Evolutionary conservation across 2,888 invertebrate species (phyloP), one percentile per base, ranked within the genome.

Genomic region (Scelioninae gen. 1): DNA sequence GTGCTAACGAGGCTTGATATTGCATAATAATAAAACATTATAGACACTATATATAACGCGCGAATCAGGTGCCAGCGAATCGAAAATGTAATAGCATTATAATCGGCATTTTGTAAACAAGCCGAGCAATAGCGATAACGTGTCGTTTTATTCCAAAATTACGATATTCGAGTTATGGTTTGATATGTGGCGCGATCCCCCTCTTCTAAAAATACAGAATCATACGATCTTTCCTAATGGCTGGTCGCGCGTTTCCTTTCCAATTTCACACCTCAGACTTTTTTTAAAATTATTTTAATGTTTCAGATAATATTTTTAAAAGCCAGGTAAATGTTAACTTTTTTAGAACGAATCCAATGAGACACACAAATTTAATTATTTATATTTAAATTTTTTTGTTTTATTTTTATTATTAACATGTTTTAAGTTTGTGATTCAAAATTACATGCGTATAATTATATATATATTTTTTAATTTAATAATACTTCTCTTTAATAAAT

Each of bases 1-100:
- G 23, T 23, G 23, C 23, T 23, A 23, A 23, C 23, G 23, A 23
- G n/a, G 11, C 51, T 51, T 65, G 34, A 65, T 68, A 49, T 49
- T 68, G 68, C 68, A 68, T 45, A 55, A 68, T 68, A 68, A 68
- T 45, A 43, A 56, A 68, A 55, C 55, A 45, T 68, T 55, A 56
- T 68, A 45, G 32, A 45, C 40, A 5, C 29, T 51, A 55, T 68
- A 68, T 45, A 45, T 56, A 68, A 68, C 45, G 55, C 34, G 34
- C 55, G 45, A 68, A 56, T 55, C 68, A 32, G 16, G 56, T 68
- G 45, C 68, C 56, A 68, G 68, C 32, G 45, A 45, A 45, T 55
- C 23, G 45, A 45, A 45, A 38, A 56, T 16, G 43, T 56, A 56
- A 56, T 68, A 16, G 15, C 65, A 40, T 66, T 53, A 53, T 53